These are phyloP conservation scores for Hemicrepidius hirtus DNA, from an alignment of 2,888 invertebrate species.

Conservation along the genomic window DNA sequence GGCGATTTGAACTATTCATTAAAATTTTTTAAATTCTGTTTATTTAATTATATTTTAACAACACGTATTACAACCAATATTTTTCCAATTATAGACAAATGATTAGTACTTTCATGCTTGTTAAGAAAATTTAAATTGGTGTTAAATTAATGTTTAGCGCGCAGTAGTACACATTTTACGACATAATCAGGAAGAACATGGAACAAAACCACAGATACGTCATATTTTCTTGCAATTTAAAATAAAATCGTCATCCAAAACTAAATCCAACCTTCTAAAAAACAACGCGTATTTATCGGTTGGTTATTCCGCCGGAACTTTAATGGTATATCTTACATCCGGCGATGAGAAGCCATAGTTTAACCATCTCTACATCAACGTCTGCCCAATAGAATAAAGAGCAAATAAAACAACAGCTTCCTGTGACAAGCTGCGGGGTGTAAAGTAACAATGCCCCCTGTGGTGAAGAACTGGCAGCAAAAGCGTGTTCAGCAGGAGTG, in stretches of 20 bases:
- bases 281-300: constrained; percentile 9
- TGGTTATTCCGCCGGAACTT: constrained; percentile 33
- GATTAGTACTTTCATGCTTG: too few relatives aligned
- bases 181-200: too few relatives aligned
- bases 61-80: too few relatives aligned
- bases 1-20: neutral
- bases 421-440: constrained; percentile 27
- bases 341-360: constrained; percentile 31
- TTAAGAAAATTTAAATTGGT: too few relatives aligned
- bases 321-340: constrained; percentile 28
- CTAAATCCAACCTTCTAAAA: neutral
- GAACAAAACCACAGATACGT: too few relatives aligned
- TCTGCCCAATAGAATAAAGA: constrained; percentile 24
- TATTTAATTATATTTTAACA: too few relatives aligned
- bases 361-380: constrained; percentile 26
- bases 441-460: constrained; percentile 10
- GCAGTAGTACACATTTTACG: too few relatives aligned
- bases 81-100: too few relatives aligned
- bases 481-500: constrained; percentile 12
- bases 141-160: too few relatives aligned
- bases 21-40: too few relatives aligned
- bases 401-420: constrained; percentile 35
- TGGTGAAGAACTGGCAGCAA: constrained; percentile 1
- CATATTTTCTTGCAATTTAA: too few relatives aligned
- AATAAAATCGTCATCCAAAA: too few relatives aligned